Base-by-base conservation (phyloP, 2,797 vertebrate genomes). In the Labeo calbasu region DNA sequence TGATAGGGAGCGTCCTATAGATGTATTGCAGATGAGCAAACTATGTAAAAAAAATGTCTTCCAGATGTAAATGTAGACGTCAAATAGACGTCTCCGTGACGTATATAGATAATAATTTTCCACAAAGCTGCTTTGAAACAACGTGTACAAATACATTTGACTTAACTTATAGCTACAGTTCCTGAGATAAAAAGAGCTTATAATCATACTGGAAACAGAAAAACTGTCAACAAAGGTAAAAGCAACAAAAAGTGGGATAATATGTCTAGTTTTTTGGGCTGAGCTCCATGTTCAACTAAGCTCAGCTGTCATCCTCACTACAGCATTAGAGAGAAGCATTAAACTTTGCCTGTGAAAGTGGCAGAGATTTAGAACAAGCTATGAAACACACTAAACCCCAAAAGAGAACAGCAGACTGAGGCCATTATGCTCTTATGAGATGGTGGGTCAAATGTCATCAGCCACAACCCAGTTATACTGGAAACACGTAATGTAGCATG, bases 191-290 rank as follows among this genome's bases (percentile, higher is more conserved):
- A 77, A 51, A 13, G 23, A 9, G 43, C 43, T 23, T 68, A 79
- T 84, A 78, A 82, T 73, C 81, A 82, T 36, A 81, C 43, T 75
- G 66, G 48, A 43, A 85, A 68, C 25, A 68, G 43, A 75, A 40
- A 55, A 81, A 32, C 17, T 61, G 19, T 19, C 70, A 81, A 65
- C 36, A 63, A n/a, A 17, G 10, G 46, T 66, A 23, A 81, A 23
- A 50, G 50, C 28, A 50, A 78, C 66, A 66, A 71, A 73, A 86
- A 85, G 73, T 86, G 71, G 86, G 72, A 50, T 85, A 82, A 25
- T 71, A 50, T 28, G 46, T 76, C 36, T 73, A 59, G 63, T 78
- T 40, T 69, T 77, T 55, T 75, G 46, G 17, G 25, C 51, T 48
- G 61, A 21, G 25, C 65, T 43, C 36, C 36, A 59, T 76, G 11